These are phyloP conservation scores for Tenualosa thibaudeaui DNA, from an alignment of 2,797 vertebrate species.

Conservation along the genomic window DNA sequence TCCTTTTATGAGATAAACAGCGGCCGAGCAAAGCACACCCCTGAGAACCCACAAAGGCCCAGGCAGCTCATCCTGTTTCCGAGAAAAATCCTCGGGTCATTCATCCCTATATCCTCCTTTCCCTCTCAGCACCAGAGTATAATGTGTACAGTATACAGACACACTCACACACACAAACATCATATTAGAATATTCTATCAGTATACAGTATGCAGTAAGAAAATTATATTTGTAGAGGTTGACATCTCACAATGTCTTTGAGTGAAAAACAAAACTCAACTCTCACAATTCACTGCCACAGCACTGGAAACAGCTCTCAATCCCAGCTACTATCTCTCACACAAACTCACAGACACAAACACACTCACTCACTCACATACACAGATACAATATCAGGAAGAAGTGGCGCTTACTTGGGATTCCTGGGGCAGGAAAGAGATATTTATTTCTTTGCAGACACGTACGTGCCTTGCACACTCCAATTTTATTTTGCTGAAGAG, in stretches of 20 bases:
- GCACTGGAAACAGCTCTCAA: not conserved
- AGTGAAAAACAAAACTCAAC: not conserved
- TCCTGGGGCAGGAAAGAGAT: constrained; percentile 91
- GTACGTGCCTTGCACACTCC: constrained; percentile 85
- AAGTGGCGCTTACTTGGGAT: constrained; percentile 77
- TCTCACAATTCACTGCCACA: not conserved
- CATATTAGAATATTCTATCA: not conserved
- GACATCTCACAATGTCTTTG: not conserved
- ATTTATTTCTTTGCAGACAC: constrained; percentile 92
- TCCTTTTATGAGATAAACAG: constrained; percentile 19
- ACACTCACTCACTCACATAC: not conserved
- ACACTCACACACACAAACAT: not conserved
- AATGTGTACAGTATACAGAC: not conserved
- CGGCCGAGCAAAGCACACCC: not conserved
- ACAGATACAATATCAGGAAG: not conserved
- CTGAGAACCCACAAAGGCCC: not conserved
- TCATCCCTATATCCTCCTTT: not conserved
- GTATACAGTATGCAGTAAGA: no score
- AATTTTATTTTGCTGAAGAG: constrained; percentile 90
- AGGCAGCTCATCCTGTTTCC: constrained; percentile 14
- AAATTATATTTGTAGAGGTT: no score
- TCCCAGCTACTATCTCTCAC: not conserved
- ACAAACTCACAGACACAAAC: not conserved
- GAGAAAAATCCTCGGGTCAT: not conserved
- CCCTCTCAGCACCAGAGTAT: not conserved